Base-by-base conservation (phyloP, 2,113 vertebrate species). In the Struthio camelus region DNA sequence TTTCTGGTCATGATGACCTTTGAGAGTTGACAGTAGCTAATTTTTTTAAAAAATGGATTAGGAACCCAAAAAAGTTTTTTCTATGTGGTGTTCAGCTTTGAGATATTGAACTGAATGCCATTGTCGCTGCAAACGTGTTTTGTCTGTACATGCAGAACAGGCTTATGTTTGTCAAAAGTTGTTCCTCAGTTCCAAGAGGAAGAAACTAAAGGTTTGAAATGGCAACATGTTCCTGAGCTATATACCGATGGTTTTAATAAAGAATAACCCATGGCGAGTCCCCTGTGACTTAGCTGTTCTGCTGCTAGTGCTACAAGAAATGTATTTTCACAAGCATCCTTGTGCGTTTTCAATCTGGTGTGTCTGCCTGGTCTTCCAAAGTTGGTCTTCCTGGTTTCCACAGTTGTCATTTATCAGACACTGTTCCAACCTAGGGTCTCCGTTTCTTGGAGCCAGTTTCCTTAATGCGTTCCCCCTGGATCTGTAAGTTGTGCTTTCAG, bases 251-350 rank as follows among this genome's bases (percentile, higher is more conserved):
- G 27, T 48, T 80, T 93, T 7, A 10, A 36, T 58, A 69, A 51
- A 69, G 64, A 42, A 56, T 24, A 16, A 23, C 11, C 10, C 36
- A 23, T 7, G 1, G 0, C 1, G 2, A 40, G 22, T 66, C 17
- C 22, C 46, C 27, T 40, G 42, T 36, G n/a, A 34, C 71, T 6
- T 25, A 32, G 28, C 40, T 66, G 13, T 46, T 27, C 48, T 46
- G 13, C 6, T 64, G n/a, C n/a, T 25, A 22, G n/a, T 54, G 27
- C 56, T 59, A 6, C 11, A 32, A 18, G 62, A 36, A 40, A 44
- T 0, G 0, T 24, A 30, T 19, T 44, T 67, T 61, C 38, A 22
- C 38, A 9, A 30, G 23, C 10, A 10, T 25, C 38, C 20, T 27
- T 0, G 1, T 15, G 36, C 18, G 15, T 32, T 80, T n/a, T 28